phyloP scores from a whole-genome alignment of 2,797 vertebrate genomes.

The Intellagama lesueurii region DNA sequence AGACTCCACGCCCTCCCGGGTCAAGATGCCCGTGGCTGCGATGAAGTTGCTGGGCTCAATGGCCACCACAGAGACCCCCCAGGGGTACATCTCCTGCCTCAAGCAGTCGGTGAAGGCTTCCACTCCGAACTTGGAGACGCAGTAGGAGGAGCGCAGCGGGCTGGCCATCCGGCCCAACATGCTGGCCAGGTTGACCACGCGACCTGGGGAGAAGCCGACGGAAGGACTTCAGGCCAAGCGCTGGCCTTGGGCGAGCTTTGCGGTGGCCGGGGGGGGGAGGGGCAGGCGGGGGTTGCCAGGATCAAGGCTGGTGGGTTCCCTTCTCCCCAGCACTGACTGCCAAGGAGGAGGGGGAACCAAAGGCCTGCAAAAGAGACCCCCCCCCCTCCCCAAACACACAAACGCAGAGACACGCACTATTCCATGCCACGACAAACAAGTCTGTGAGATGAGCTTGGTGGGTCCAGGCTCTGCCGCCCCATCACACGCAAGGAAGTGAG shows the following conservation, averaged over 20 bases:
- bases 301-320: too few relatives aligned
- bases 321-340: neutral
- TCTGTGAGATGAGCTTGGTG: too few relatives aligned
- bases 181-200: constrained; percentile 88
- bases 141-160: constrained; percentile 84
- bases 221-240: neutral
- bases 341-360: neutral
- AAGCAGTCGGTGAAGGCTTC: constrained; percentile 91
- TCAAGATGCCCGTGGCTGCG: constrained; percentile 85
- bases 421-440: too few relatives aligned
- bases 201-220: constrained; percentile 75
- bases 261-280: neutral
- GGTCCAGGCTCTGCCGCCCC: too few relatives aligned
- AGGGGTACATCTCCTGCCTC: constrained; percentile 89
- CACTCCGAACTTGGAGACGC: constrained; percentile 87
- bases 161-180: constrained; percentile 86
- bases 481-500: too few relatives aligned
- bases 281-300: too few relatives aligned
- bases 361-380: too few relatives aligned
- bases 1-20: constrained; percentile 72
- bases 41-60: constrained; percentile 88
- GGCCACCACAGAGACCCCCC: constrained; percentile 87
- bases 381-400: too few relatives aligned
- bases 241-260: neutral
- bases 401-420: too few relatives aligned